Base-by-base conservation (phyloP, 2,113 vertebrate species). In the Indicator maculatus region DNA sequence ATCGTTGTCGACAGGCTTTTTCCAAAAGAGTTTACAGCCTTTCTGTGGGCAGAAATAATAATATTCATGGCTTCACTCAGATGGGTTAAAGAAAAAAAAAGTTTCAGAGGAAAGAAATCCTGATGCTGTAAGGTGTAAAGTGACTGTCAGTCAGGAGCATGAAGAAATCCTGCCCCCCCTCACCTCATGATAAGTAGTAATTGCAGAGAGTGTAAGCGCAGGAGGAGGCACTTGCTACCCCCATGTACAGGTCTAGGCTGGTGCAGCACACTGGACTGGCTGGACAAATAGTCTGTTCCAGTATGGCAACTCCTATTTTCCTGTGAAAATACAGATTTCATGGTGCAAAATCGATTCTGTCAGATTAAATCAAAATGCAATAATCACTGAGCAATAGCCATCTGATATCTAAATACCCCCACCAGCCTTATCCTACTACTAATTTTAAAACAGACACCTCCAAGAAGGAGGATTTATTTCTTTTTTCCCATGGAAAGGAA, bases 351-450 rank as follows among this genome's bases (percentile, higher is more conserved):
- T 94, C 80, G 71, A 67, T 95, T 82, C 92, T 94, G 90, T 97
- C 96, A 96, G 95, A 96, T 97, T 97, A 97, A 96, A 97, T 98
- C 89, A 95, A 97, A 97, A 97, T 33, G 86, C 93, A 92, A 89
- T 90, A 93, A 92, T 96, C 95, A 84, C 92, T 88, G 80, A 84
- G 88, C 95, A 95, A 91, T 91, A 96, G 96, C 96, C 92, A 95
- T 92, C 83, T 94, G 86, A 93, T 95, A 96, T 93, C 71, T 92
- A 95, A 96, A 97, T 93, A 95, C 47, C 93, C 91, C 81, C 80
- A 91, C 64, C 93, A 94, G 86, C 93, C 47, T 96, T 86, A 93
- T 87, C 91, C 90, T 90, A 70, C 83, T 74, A 72, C 79, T 94
- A 87, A 95, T 96, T 97, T 93, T 90, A 96, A 95, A 95, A 93